phyloP scores from a whole-genome alignment of 2,113 vertebrate species.

The Castor canadensis region DNA sequence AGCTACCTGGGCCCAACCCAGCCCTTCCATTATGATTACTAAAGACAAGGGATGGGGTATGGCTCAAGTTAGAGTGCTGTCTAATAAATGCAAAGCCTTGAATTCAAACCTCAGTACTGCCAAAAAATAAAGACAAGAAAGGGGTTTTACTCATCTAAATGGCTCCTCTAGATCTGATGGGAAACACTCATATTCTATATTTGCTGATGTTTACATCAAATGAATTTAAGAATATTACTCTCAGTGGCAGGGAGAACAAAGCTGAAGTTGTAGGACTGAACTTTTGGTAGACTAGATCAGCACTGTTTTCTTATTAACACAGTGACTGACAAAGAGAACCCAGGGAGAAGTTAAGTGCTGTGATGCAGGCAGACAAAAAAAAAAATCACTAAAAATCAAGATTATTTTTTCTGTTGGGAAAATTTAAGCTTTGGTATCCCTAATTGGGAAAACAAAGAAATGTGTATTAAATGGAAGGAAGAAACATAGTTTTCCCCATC shows the following conservation, averaged over 20 bases:
- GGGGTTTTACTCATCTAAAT: background rate
- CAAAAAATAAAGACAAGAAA: background rate
- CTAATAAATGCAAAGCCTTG: too few species aligned
- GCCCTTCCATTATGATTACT: too few species aligned
- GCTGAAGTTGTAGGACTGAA: background rate
- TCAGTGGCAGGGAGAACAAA: background rate
- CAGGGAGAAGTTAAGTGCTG: background rate
- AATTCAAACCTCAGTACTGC: too few species aligned
- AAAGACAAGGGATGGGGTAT: too few species aligned
- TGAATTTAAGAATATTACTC: background rate
- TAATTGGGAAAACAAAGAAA: slow-evolving; percentile 15
- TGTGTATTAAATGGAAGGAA: slow-evolving; percentile 6
- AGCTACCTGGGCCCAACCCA: too few species aligned
- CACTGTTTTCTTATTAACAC: background rate
- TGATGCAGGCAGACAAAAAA: background rate
- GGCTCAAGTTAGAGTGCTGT: too few species aligned
- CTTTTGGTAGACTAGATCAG: background rate
- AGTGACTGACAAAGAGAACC: background rate
- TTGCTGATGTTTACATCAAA: background rate
- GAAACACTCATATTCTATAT: background rate
- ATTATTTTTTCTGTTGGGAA: background rate
- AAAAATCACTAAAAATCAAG: background rate
- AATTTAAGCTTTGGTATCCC: background rate
- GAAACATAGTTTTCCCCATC: background rate
- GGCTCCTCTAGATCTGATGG: background rate